Evolutionary conservation across 2,797 vertebrate genomes (phyloP), one percentile per base, ranked within the genome.

Genomic region (Sebastes reedi): DNA sequence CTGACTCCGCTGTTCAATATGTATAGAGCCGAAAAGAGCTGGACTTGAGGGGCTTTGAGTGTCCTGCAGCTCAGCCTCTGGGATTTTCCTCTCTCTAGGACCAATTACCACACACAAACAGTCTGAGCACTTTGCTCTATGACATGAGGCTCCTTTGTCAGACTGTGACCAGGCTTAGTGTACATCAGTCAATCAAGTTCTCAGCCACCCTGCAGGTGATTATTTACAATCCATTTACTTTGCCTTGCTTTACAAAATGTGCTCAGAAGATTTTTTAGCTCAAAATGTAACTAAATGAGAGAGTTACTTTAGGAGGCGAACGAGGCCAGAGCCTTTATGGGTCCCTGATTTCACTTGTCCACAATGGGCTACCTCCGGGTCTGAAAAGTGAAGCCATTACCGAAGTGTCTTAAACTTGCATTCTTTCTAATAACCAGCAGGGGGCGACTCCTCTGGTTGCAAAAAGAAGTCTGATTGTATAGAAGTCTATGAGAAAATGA

Each of bases 1-100:
- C 77, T 76, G 80, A 93, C 92, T 93, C 85, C 67, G 82, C 89
- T 90, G 93, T 93, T 95, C 92, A 93, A 87, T 92, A 90, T 93
- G 92, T 91, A 87, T 83, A 86, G 82, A 89, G 90, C 73, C 88
- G 80, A 67, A 92, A 92, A 94, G 91, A 90, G 87, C 83, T 81
- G 84, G 74, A 90, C 90, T 91, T 91, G 70, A 86, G 88, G 89
- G 81, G 92, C 90, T 95, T 92, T 90, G 83, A 91, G 87, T 80
- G 85, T 85, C 75, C 79, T 76, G 76, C 58, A 62, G 85, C 83
- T 89, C 85, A 85, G 78, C 85, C 87, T 85, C 42, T 56, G 62
- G 81, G 91, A 87, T 91, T 89, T 91, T 83, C 68, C 79, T 79
- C 78, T 86, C 65, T 89, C 81, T 70, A 86, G 72, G 83, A 92